A percentile compares a stretch with the other conserved stretches of the same genome.
phyloP scores from a whole-genome alignment of 1,140 invertebrate genomes.

The Lucilia cuprina region DNA sequence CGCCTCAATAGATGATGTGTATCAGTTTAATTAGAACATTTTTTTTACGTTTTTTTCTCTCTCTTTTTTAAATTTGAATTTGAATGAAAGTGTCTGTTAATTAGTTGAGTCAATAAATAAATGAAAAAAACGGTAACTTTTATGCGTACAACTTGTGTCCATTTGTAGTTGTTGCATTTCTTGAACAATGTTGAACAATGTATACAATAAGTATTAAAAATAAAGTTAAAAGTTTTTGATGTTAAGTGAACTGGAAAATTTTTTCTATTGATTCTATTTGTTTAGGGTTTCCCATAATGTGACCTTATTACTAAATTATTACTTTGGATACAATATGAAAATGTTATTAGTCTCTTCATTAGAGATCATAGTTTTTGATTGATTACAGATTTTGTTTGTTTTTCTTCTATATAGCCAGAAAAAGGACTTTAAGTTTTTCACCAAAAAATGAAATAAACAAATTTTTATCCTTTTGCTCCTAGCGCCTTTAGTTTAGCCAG shows the following conservation, averaged over 20 bases:
- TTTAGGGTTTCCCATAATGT: background rate
- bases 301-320: background rate
- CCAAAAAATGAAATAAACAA: too few relatives aligned
- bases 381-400: too few relatives aligned
- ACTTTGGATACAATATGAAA: too few relatives aligned
- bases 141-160: background rate
- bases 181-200: background rate
- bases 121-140: background rate
- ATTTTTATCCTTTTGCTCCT: too few relatives aligned
- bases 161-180: background rate
- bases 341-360: too few relatives aligned
- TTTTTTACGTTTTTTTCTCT: slow-evolving; percentile 14
- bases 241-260: background rate
- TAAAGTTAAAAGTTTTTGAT: background rate
- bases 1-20: slow-evolving; percentile 1
- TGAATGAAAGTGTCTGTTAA: slow-evolving; percentile 30
- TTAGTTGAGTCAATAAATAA: slow-evolving; percentile 11
- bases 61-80: background rate
- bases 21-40: slow-evolving; percentile 32
- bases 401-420: too few relatives aligned
- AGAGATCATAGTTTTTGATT: too few relatives aligned
- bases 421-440: too few relatives aligned
- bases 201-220: background rate
- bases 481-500: too few relatives aligned
- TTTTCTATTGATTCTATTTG: background rate